Evolutionary conservation across 2,888 invertebrate species (phyloP).

Genomic region (Lydus trimaculatus): DNA sequence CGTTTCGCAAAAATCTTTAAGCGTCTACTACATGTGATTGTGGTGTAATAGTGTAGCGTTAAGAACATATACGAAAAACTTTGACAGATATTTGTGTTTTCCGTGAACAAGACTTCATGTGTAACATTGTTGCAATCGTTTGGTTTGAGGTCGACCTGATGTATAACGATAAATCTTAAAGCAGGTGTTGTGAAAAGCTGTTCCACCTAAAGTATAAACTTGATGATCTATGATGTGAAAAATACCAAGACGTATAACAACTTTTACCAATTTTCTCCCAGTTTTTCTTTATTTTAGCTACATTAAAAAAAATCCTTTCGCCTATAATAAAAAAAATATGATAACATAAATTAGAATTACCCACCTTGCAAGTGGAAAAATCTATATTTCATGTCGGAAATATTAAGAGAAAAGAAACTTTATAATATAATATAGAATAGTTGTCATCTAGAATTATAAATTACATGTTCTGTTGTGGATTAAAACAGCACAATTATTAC

Average conservation of each 20-base stretch:
- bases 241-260: not conserved
- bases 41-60: too few species aligned
- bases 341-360: not conserved
- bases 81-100: not conserved
- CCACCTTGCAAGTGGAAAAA: not conserved
- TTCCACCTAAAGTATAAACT: not conserved
- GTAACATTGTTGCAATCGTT: not conserved
- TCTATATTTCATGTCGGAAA: too few species aligned
- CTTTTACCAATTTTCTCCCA: not conserved
- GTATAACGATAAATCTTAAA: not conserved
- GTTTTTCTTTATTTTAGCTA: not conserved
- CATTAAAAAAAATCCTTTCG: too few species aligned
- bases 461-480: not conserved
- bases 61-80: too few species aligned
- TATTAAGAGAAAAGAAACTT: too few species aligned
- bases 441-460: not conserved
- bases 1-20: not conserved
- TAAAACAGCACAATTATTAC: not conserved
- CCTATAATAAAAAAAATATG: not conserved
- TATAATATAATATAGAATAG: too few species aligned
- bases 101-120: not conserved
- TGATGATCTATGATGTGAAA: not conserved
- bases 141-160: not conserved
- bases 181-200: not conserved
- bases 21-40: too few species aligned